Evolutionary conservation across 2,888 invertebrate genomes (phyloP).

Genomic region (Crioceris asparagi): DNA sequence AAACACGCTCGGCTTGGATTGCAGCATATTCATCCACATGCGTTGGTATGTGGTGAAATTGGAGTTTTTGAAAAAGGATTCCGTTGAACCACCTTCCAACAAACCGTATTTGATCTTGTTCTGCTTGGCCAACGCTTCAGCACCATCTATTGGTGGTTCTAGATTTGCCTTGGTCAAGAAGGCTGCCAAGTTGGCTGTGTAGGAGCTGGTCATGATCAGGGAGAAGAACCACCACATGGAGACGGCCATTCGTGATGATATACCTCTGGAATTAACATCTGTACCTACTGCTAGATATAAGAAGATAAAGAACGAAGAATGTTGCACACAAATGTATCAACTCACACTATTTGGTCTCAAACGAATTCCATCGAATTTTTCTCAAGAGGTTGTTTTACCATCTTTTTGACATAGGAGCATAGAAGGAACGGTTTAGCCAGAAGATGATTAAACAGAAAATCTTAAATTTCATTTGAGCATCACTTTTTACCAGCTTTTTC

Average conservation of each 20-base stretch:
- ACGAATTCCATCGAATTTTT: too few relatives aligned
- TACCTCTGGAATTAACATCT: slow-evolving; percentile 66
- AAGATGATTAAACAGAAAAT: too few relatives aligned
- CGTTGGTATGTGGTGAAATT: slow-evolving; percentile 26
- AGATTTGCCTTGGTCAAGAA: slow-evolving; percentile 82
- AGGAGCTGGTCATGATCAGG: slow-evolving; percentile 84
- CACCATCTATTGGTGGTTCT: slow-evolving; percentile 80
- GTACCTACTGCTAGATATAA: too few relatives aligned
- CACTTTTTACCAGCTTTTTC: too few relatives aligned
- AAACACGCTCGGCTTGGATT: slow-evolving; percentile 70
- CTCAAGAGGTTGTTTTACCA: too few relatives aligned
- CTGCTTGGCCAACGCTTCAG: slow-evolving; percentile 85
- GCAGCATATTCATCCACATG: slow-evolving; percentile 54
- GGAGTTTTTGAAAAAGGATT: slow-evolving; percentile 59
- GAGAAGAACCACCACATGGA: slow-evolving; percentile 89
- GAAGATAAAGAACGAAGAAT: too few relatives aligned
- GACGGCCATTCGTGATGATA: slow-evolving; percentile 77
- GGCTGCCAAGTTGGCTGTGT: slow-evolving; percentile 90
- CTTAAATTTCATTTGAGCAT: too few relatives aligned
- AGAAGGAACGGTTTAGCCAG: too few relatives aligned
- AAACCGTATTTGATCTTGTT: slow-evolving; percentile 91
- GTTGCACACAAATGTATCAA: too few relatives aligned
- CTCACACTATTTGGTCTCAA: too few relatives aligned
- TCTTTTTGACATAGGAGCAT: too few relatives aligned
- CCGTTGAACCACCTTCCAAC: slow-evolving; percentile 80